phyloP scores from a whole-genome alignment of 2,888 invertebrate genomes.

The Dicycla oo region DNA sequence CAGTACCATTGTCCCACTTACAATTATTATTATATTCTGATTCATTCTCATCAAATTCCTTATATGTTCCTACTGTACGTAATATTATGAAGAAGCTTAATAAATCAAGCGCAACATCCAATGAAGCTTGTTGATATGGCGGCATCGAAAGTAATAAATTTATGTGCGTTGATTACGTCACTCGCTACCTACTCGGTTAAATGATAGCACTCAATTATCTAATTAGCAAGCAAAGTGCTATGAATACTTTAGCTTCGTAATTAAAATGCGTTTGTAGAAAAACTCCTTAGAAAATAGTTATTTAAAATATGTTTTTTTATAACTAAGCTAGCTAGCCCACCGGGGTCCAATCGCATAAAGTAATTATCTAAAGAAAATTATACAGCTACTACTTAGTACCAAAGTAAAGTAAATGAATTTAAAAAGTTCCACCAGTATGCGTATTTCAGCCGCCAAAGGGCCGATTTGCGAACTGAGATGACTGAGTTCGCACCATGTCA shows the following conservation, averaged over 20 bases:
- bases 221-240: conserved; percentile 23
- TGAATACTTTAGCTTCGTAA: conserved; percentile 18
- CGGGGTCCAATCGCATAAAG: not conserved
- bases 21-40: conserved; percentile 31
- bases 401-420: not conserved
- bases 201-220: conserved; percentile 47
- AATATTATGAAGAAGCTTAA: conserved; percentile 25
- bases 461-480: not conserved
- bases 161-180: conserved; percentile 31
- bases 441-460: too few relatives aligned
- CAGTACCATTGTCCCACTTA: conserved; percentile 27
- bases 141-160: conserved; percentile 16
- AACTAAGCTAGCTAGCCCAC: not conserved
- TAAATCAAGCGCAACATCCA: conserved; percentile 19
- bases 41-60: conserved; percentile 24
- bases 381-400: too few relatives aligned
- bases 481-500: not conserved
- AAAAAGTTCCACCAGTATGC: not conserved
- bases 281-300: not conserved
- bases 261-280: conserved; percentile 14
- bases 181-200: not conserved
- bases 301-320: not conserved
- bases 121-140: conserved; percentile 8
- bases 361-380: too few relatives aligned
- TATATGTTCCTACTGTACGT: too few relatives aligned